These are phyloP conservation scores for Mycetomoellerius zeteki DNA, from an alignment of 1,140 invertebrate genomes.

Conservation along the genomic window DNA sequence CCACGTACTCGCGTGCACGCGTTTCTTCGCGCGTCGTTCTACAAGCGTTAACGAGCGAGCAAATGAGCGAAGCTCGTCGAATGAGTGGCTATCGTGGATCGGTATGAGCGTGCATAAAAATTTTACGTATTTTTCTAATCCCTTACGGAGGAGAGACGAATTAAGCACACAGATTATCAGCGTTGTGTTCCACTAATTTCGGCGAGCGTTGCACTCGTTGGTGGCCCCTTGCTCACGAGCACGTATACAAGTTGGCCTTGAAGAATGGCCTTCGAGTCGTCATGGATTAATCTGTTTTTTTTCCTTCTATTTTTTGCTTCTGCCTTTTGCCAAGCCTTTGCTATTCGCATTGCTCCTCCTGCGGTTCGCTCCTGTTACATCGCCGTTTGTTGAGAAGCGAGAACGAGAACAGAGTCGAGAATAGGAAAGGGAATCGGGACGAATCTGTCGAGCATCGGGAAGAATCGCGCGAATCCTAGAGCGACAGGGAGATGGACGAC, in stretches of 20 bases:
- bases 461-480: slow-evolving; percentile 78
- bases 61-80: neutral
- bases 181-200: slow-evolving; percentile 53
- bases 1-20: neutral
- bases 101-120: slow-evolving; percentile 15
- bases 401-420: slow-evolving; percentile 27
- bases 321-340: slow-evolving; percentile 11
- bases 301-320: slow-evolving; percentile 44
- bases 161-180: slow-evolving; percentile 9
- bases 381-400: slow-evolving; percentile 54
- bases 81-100: neutral
- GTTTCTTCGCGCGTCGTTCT: slow-evolving; percentile 27
- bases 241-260: slow-evolving; percentile 55
- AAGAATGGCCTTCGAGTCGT: slow-evolving; percentile 63
- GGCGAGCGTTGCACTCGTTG: neutral
- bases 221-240: slow-evolving; percentile 24
- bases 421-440: slow-evolving; percentile 59
- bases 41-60: slow-evolving; percentile 33
- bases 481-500: slow-evolving; percentile 78
- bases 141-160: neutral
- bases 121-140: slow-evolving; percentile 64
- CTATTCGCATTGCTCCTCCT: slow-evolving; percentile 47
- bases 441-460: slow-evolving; percentile 73
- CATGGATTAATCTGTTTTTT: slow-evolving; percentile 60
- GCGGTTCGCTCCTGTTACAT: slow-evolving; percentile 68